Conservation (phyloP, 1,140 invertebrate species). For the Eulimnadia texana region DNA sequence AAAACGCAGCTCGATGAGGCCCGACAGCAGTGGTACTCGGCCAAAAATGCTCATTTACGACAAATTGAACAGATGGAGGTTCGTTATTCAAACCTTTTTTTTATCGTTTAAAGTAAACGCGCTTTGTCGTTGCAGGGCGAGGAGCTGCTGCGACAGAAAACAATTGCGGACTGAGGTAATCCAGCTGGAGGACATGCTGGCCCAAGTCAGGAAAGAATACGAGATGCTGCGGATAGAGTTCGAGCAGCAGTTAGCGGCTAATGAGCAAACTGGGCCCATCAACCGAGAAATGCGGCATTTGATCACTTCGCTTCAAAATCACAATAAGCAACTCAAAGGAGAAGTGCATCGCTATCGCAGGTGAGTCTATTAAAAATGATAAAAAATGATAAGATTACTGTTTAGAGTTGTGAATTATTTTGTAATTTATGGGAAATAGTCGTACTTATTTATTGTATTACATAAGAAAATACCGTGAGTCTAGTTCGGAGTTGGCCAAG, state of each 20-base stretch:
- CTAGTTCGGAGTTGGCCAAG: conserved; percentile 30
- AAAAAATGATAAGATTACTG: too few species aligned
- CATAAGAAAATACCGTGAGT: conserved; percentile 36
- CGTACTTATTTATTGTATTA: not conserved
- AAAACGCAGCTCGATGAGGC: conserved; percentile 90
- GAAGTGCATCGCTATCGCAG: conserved; percentile 84
- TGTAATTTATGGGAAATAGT: not conserved
- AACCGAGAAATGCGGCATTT: conserved; percentile 95
- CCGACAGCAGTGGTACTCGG: conserved; percentile 65
- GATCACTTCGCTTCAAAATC: conserved; percentile 92
- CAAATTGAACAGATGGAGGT: conserved; percentile 98
- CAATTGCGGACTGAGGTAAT: conserved; percentile 87
- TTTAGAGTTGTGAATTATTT: too few species aligned
- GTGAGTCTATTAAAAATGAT: not conserved
- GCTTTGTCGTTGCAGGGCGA: conserved; percentile 52
- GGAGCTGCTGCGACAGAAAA: conserved; percentile 83
- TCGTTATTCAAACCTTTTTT: conserved; percentile 22
- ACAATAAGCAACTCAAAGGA: conserved; percentile 90
- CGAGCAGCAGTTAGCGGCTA: conserved; percentile 93
- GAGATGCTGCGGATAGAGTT: conserved; percentile 95
- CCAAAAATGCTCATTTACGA: conserved; percentile 81
- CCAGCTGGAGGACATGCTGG: conserved; percentile 88
- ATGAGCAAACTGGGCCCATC: conserved; percentile 94
- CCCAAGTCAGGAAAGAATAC: conserved; percentile 87
- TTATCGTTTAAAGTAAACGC: too few species aligned